A percentile compares a stretch with the other conserved stretches of the same genome.
phyloP scores from a whole-genome alignment of 1,140 invertebrate species.

The Formica selysi region DNA sequence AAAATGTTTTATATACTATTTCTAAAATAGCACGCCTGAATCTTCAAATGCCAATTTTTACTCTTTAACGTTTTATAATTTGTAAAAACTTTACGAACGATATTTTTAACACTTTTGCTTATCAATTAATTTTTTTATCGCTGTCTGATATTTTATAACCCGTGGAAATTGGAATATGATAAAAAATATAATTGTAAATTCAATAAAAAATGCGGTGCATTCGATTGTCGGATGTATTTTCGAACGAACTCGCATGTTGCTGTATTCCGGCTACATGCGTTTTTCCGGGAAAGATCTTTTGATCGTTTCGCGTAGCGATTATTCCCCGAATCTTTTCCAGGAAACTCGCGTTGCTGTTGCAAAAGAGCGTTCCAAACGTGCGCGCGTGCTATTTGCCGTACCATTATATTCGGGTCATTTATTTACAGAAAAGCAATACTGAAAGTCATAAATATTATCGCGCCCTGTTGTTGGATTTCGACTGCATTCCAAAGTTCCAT shows the following conservation, averaged over 20 bases:
- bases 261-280: background rate
- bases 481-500: background rate
- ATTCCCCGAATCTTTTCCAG: conserved; percentile 26
- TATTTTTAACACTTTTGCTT: background rate
- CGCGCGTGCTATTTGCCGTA: background rate
- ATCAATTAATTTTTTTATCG: background rate
- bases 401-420: conserved; percentile 2
- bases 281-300: conserved; percentile 5
- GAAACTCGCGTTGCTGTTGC: background rate
- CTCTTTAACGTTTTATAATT: conserved; percentile 5
- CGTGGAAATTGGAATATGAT: background rate
- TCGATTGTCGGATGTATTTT: background rate
- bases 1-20: background rate
- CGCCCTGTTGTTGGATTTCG: background rate
- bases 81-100: background rate
- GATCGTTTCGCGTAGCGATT: background rate
- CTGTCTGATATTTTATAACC: background rate
- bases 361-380: background rate
- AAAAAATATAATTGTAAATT: background rate
- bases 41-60: background rate
- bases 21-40: background rate
- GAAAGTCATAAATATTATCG: background rate
- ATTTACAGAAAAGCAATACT: conserved; percentile 4
- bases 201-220: background rate
- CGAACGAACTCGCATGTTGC: background rate